These are phyloP conservation scores for Ceramica pisi DNA, from an alignment of 2,888 invertebrate genomes.

Conservation along the genomic window DNA sequence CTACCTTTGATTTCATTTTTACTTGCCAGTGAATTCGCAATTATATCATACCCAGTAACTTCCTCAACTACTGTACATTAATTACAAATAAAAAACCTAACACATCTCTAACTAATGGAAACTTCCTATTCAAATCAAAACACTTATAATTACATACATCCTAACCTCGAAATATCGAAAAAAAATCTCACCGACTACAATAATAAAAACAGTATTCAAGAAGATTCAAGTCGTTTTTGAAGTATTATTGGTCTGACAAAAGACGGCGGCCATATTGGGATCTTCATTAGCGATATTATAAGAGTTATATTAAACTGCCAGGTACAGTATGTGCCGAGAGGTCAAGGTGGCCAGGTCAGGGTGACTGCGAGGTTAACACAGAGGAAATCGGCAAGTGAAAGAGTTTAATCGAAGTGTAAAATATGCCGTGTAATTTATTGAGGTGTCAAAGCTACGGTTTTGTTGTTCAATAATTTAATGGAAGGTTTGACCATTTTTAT, in stretches of 20 bases:
- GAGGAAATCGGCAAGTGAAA: conserved; percentile 62
- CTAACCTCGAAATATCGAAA: conserved; percentile 44
- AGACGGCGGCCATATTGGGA: conserved; percentile 29
- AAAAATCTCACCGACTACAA: conserved; percentile 20
- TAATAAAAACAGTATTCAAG: conserved; percentile 28
- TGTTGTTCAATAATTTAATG: conserved; percentile 5
- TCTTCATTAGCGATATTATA: conserved; percentile 57
- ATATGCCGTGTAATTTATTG: conserved; percentile 56
- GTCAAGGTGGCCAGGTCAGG: conserved; percentile 63
- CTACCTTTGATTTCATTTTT: background rate
- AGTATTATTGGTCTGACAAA: conserved; percentile 47
- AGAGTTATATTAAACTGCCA: conserved; percentile 26
- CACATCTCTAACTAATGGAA: conserved; percentile 31
- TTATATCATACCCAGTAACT: background rate
- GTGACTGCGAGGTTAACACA: conserved; percentile 53
- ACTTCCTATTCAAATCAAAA: conserved; percentile 45
- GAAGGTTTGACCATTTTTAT: conserved; percentile 3
- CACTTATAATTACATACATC: conserved; percentile 47
- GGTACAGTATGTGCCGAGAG: conserved; percentile 26
- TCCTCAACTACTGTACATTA: background rate
- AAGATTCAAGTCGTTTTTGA: background rate
- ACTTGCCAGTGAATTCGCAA: background rate
- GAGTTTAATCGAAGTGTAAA: conserved; percentile 46
- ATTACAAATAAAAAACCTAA: background rate
- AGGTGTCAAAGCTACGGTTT: conserved; percentile 35